phyloP scores from a whole-genome alignment of 2,888 invertebrate species.

The Ectobius pallidus region DNA sequence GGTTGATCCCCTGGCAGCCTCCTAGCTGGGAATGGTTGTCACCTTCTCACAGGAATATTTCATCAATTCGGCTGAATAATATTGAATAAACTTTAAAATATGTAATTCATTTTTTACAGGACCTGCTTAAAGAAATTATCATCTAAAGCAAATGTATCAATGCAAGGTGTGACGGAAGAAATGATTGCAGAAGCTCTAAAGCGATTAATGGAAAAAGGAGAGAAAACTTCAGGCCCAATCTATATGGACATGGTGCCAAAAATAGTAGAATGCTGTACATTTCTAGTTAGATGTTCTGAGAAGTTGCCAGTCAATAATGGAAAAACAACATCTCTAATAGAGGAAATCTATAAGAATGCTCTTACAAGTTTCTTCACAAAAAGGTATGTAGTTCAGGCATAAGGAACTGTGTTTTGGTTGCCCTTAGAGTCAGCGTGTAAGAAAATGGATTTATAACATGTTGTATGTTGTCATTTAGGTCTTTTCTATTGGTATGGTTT shows the following conservation, averaged over 20 bases:
- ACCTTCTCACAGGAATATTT: too few relatives aligned
- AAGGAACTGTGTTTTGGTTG: too few relatives aligned
- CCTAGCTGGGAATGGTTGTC: too few relatives aligned
- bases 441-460: too few relatives aligned
- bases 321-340: constrained; percentile 53
- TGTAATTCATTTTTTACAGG: too few relatives aligned
- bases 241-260: constrained; percentile 71
- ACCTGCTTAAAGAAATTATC: constrained; percentile 40
- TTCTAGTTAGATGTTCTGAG: constrained; percentile 67
- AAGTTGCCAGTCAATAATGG: constrained; percentile 54
- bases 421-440: too few relatives aligned
- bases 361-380: constrained; percentile 66
- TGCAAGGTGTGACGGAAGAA: constrained; percentile 36
- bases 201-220: constrained; percentile 67
- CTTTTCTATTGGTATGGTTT: too few relatives aligned
- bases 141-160: constrained; percentile 33
- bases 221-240: constrained; percentile 63
- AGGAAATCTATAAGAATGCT: constrained; percentile 60
- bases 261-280: constrained; percentile 67
- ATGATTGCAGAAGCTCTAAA: constrained; percentile 51
- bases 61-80: too few relatives aligned
- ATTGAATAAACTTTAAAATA: too few relatives aligned
- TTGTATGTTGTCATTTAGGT: too few relatives aligned
- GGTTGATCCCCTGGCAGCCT: too few relatives aligned
- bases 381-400: constrained; percentile 46